Percentiles rank a stretch among this genome's conserved stretches.
These are phyloP conservation scores for Aix galericulata DNA, from an alignment of 2,113 vertebrate species.

Conservation along the genomic window DNA sequence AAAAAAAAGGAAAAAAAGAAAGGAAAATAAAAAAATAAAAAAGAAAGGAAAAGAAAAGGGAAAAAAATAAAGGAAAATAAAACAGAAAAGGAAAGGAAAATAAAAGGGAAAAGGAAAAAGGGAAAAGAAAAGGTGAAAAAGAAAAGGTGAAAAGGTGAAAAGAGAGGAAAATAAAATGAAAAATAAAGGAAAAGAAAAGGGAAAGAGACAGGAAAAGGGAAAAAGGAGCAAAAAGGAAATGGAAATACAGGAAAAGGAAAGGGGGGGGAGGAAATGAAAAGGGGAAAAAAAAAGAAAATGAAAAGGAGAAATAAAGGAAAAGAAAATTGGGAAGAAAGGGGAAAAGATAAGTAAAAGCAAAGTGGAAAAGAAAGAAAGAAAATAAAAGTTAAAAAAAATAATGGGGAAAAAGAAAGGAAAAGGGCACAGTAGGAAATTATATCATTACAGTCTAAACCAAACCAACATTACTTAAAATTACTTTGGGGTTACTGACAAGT, in stretches of 20 bases:
- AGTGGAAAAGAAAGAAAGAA: fast-evolving
- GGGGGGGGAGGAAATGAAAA: too few relatives aligned
- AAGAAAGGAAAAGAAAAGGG: too few relatives aligned
- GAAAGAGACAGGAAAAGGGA: too few relatives aligned
- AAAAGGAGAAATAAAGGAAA: too few relatives aligned
- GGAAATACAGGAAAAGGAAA: not conserved
- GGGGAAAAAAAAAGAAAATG: too few relatives aligned
- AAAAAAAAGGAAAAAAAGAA: too few relatives aligned
- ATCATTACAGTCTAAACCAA: not conserved
- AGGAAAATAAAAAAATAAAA: too few relatives aligned
- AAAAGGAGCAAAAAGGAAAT: too few relatives aligned
- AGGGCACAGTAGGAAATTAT: not conserved
- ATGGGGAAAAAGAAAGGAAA: not conserved
- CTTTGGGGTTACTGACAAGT: not conserved
- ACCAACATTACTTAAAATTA: not conserved
- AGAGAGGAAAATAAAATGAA: too few relatives aligned
- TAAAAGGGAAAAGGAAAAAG: not conserved
- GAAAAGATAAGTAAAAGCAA: fast-evolving
- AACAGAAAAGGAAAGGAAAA: too few relatives aligned
- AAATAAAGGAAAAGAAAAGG: too few relatives aligned
- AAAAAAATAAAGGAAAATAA: not conserved
- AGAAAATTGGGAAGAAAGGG: fast-evolving
- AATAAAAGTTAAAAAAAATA: too few relatives aligned
- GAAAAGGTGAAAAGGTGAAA: not conserved
- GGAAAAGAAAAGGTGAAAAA: not conserved